Evolutionary conservation across 2,113 vertebrate genomes (phyloP).

Genomic region (Myocastor coypus): DNA sequence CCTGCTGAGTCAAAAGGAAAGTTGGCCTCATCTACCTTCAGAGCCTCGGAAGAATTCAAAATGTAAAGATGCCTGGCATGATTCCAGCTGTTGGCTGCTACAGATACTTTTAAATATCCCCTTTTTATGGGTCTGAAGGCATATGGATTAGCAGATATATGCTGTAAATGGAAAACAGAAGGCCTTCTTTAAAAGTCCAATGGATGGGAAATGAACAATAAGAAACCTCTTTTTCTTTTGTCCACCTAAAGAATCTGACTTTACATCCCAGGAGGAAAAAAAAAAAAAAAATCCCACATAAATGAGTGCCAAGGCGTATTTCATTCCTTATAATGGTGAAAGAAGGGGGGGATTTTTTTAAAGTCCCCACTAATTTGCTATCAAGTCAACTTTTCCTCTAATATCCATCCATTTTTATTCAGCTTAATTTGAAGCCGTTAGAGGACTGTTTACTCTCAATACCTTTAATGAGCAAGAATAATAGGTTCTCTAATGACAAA

Average conservation of each 20-base stretch:
- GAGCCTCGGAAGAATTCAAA: slow-evolving; percentile 73
- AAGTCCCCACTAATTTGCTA: slow-evolving; percentile 27
- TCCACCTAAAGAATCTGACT: slow-evolving; percentile 58
- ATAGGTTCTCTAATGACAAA: not conserved
- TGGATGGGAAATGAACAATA: slow-evolving; percentile 67
- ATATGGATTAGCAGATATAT: slow-evolving; percentile 68
- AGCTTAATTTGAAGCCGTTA: slow-evolving; percentile 25
- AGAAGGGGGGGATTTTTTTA: not conserved
- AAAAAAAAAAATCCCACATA: not conserved
- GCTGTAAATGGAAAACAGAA: slow-evolving; percentile 72
- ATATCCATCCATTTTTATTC: slow-evolving; percentile 12
- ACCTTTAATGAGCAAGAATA: slow-evolving; percentile 32
- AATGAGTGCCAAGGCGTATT: not conserved
- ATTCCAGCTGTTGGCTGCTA: slow-evolving; percentile 71
- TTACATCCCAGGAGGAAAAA: not conserved
- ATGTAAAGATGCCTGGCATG: slow-evolving; percentile 74
- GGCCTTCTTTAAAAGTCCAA: slow-evolving; percentile 62
- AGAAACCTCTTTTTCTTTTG: slow-evolving; percentile 68
- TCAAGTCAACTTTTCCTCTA: not conserved
- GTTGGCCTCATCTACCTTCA: slow-evolving; percentile 69
- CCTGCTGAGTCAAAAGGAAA: slow-evolving; percentile 79
- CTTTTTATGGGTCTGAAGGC: slow-evolving; percentile 73
- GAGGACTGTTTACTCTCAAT: not conserved
- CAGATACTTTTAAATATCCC: slow-evolving; percentile 73
- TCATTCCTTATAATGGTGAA: slow-evolving; percentile 51